Evolutionary conservation across 2,797 vertebrate genomes (phyloP).

Genomic region (Microhierax caerulescens): DNA sequence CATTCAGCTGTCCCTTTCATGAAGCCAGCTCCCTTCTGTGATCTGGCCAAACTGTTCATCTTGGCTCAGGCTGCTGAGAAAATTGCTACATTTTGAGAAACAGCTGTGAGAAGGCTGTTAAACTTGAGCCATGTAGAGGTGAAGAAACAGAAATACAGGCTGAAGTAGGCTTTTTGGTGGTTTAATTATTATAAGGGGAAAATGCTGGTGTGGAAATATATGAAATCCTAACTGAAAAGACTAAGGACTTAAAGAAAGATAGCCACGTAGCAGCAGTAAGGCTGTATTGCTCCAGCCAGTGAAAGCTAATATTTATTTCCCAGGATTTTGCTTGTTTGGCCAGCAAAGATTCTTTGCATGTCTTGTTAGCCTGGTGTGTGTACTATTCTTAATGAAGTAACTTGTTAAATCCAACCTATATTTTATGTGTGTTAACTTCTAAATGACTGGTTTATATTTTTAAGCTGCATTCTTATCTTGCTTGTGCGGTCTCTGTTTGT

Average conservation of each 20-base stretch:
- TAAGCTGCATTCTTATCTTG: rapidly evolving
- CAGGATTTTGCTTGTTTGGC: background rate
- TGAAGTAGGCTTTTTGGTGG: background rate
- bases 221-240: background rate
- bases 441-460: background rate
- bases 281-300: background rate
- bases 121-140: background rate
- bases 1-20: background rate
- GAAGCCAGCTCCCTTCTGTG: background rate
- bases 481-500: background rate
- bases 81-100: background rate
- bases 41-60: background rate
- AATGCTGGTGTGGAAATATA: rapidly evolving
- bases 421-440: background rate
- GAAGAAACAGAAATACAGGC: background rate
- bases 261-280: rapidly evolving
- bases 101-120: background rate
- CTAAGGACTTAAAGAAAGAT: background rate
- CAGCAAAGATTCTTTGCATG: background rate
- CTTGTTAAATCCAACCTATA: background rate
- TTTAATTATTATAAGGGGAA: background rate
- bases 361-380: background rate
- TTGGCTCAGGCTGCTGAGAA: background rate
- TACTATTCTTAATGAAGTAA: background rate
- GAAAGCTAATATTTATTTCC: background rate